phyloP scores from a whole-genome alignment of 2,797 vertebrate genomes.

The Glyptemys insculpta region DNA sequence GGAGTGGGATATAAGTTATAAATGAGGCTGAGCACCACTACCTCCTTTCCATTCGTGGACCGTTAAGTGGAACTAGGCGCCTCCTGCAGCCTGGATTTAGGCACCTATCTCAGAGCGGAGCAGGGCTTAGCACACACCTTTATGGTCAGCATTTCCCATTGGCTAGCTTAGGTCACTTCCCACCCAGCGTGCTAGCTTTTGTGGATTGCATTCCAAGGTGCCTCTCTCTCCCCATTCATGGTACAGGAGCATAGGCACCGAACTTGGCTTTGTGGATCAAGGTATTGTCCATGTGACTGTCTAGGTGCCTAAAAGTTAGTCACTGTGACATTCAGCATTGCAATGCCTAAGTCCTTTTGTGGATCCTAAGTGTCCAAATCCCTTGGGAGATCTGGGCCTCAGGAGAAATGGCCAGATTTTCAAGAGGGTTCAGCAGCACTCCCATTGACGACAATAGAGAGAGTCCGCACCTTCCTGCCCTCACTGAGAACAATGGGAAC shows the following conservation, averaged over 20 bases:
- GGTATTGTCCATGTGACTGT: neutral
- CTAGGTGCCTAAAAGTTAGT: neutral
- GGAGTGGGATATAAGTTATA: neutral
- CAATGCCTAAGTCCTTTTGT: neutral
- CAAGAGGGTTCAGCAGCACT: neutral
- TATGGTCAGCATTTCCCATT: neutral
- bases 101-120: neutral
- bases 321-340: neutral
- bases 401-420: neutral
- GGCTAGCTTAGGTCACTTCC: too few relatives aligned
- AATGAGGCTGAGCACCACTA: neutral
- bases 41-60: neutral
- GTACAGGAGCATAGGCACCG: neutral
- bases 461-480: constrained; percentile 9
- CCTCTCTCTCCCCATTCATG: neutral
- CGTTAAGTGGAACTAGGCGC: neutral
- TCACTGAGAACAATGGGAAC: constrained; percentile 14
- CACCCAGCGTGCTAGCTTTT: too few relatives aligned
- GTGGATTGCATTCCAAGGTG: too few relatives aligned
- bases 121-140: neutral
- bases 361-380: neutral
- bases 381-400: neutral
- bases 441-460: neutral
- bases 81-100: neutral
- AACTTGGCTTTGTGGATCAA: neutral